Evolutionary conservation across 2,797 vertebrate genomes (phyloP).

Genomic region (Melanotaenia trifasciata): DNA sequence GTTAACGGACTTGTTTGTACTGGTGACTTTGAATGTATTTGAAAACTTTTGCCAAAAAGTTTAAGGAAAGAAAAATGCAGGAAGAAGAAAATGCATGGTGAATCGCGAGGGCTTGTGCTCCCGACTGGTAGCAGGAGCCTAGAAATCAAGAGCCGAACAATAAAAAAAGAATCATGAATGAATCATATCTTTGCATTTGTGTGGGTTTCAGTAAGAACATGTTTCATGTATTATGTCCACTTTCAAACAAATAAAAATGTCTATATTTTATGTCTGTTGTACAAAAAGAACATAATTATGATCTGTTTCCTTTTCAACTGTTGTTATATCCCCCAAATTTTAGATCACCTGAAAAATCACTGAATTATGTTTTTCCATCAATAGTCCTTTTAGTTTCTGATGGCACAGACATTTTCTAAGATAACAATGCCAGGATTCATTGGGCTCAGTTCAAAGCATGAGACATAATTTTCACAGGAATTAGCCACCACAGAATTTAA

Average conservation of each 20-base stretch:
- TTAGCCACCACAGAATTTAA: not conserved
- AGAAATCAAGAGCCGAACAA: conserved; percentile 1
- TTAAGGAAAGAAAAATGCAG: conserved; percentile 5
- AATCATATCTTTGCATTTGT: conserved; percentile 11
- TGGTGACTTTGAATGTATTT: conserved; percentile 25
- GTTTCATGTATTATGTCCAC: not conserved
- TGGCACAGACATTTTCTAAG: not conserved
- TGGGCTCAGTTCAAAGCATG: too few relatives aligned
- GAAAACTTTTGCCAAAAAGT: conserved; percentile 10
- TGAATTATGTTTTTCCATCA: not conserved
- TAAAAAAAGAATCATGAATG: not conserved
- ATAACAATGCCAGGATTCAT: not conserved
- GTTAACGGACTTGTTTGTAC: conserved; percentile 44
- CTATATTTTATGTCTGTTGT: too few relatives aligned
- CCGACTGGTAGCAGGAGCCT: not conserved
- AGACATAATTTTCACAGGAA: not conserved
- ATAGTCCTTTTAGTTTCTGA: not conserved
- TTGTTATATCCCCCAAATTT: too few relatives aligned
- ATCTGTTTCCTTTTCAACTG: too few relatives aligned
- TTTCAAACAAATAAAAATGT: not conserved
- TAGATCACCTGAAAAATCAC: not conserved
- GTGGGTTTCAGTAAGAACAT: not conserved
- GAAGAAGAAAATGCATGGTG: conserved; percentile 3
- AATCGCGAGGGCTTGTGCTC: not conserved
- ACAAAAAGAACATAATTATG: too few relatives aligned